Evolutionary conservation across 2,797 vertebrate species (phyloP).

Genomic region (Acomys russatus): DNA sequence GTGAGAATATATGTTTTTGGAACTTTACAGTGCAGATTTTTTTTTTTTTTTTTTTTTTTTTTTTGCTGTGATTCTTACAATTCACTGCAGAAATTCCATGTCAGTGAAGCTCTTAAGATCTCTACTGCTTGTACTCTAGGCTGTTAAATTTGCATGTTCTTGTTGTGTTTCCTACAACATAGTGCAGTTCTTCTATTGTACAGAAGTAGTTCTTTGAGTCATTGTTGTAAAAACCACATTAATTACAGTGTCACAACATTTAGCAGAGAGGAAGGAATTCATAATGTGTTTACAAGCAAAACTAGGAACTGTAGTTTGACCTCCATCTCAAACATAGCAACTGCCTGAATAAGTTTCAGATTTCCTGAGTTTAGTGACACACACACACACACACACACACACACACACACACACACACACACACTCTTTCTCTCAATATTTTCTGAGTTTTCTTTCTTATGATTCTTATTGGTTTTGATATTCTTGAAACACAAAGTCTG

Average conservation of each 20-base stretch:
- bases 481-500: slow-evolving; percentile 56
- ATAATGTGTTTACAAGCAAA: slow-evolving; percentile 36
- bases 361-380: slow-evolving; percentile 32
- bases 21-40: slow-evolving; percentile 45
- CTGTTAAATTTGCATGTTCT: slow-evolving; percentile 14
- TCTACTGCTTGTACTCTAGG: background rate
- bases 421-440: slow-evolving; percentile 6
- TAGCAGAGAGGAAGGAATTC: slow-evolving; percentile 70
- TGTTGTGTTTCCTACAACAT: slow-evolving; percentile 41
- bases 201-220: slow-evolving; percentile 38
- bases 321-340: slow-evolving; percentile 29
- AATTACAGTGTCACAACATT: background rate
- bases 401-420: background rate
- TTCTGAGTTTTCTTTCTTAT: background rate
- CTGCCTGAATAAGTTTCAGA: background rate
- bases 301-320: background rate
- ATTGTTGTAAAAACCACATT: background rate
- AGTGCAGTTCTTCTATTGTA: background rate
- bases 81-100: slow-evolving; percentile 25
- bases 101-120: background rate
- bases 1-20: background rate
- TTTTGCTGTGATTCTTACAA: slow-evolving; percentile 17
- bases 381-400: background rate
- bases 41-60: background rate
- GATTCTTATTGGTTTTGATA: slow-evolving; percentile 65